Conservation (phyloP, 2,797 vertebrate genomes). For the Sphenopsis melanotis region DNA sequence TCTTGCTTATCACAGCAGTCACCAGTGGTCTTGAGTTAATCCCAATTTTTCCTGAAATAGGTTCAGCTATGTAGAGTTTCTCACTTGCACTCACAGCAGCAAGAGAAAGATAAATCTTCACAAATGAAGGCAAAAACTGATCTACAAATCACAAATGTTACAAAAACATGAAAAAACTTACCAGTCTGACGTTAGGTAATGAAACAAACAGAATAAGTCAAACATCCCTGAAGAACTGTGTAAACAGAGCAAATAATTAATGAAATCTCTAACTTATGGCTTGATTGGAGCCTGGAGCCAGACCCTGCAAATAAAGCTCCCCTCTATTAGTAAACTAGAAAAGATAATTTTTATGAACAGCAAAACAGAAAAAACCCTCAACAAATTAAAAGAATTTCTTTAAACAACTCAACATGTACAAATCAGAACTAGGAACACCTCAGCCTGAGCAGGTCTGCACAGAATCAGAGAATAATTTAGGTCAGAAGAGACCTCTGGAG, state of each 20-base stretch:
- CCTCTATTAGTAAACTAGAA: neutral
- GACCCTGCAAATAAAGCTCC: slow-evolving; percentile 49
- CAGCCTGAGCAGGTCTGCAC: neutral
- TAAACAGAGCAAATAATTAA: slow-evolving; percentile 61
- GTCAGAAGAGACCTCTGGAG: neutral
- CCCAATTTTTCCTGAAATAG: fast-evolving
- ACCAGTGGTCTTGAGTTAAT: neutral
- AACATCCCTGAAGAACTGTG: slow-evolving; percentile 64
- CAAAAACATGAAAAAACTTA: neutral
- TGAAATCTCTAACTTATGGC: slow-evolving; percentile 46
- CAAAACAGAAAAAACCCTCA: neutral
- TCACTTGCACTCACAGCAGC: slow-evolving; percentile 5
- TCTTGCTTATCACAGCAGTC: neutral
- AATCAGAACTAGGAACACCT: neutral
- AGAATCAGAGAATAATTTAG: neutral
- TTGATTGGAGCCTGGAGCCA: slow-evolving; percentile 45
- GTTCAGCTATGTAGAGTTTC: neutral
- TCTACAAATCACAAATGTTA: neutral
- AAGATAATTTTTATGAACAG: neutral
- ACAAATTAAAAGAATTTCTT: neutral
- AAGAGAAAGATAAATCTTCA: neutral
- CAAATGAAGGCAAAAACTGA: neutral
- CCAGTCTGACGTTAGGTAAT: neutral
- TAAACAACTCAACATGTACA: neutral
- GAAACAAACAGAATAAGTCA: slow-evolving; percentile 33